phyloP scores from a whole-genome alignment of 1,140 invertebrate genomes.

The Euglossa dilemma region DNA sequence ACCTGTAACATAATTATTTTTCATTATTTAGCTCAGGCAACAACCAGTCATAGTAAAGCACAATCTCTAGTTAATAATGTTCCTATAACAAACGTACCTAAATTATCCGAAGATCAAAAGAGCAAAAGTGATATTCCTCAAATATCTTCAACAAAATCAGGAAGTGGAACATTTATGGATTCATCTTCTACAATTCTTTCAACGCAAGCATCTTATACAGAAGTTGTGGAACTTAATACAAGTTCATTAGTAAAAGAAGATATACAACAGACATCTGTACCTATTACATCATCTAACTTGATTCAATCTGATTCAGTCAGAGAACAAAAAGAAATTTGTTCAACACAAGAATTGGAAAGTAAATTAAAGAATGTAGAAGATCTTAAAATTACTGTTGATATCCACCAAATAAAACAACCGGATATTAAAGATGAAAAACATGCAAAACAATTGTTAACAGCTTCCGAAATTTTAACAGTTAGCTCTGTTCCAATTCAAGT shows the following conservation, averaged over 20 bases:
- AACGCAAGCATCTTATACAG: conserved; percentile 1
- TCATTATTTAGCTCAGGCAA: conserved; percentile 51
- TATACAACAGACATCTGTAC: neutral
- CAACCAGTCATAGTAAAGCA: conserved; percentile 29
- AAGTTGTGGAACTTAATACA: neutral
- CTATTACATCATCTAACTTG: neutral
- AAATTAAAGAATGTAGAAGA: neutral
- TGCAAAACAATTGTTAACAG: conserved; percentile 45
- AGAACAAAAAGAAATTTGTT: conserved; percentile 10
- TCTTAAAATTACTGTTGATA: conserved; percentile 15
- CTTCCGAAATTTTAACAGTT: conserved; percentile 53
- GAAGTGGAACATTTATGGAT: neutral
- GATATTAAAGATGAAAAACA: conserved; percentile 44
- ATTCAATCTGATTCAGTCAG: conserved; percentile 1
- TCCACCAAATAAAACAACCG: neutral
- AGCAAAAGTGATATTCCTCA: neutral
- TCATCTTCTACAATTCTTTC: neutral
- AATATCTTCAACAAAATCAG: neutral
- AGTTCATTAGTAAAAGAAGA: conserved; percentile 11
- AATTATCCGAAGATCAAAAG: conserved; percentile 25
- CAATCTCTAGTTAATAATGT: conserved; percentile 50
- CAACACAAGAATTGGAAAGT: neutral
- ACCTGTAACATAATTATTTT: conserved; percentile 24
- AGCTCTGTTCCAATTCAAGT: conserved; percentile 78
- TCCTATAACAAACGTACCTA: conserved; percentile 43